These are phyloP conservation scores for Anoplolepis gracilipes DNA, from an alignment of 1,140 invertebrate genomes.

Conservation along the genomic window DNA sequence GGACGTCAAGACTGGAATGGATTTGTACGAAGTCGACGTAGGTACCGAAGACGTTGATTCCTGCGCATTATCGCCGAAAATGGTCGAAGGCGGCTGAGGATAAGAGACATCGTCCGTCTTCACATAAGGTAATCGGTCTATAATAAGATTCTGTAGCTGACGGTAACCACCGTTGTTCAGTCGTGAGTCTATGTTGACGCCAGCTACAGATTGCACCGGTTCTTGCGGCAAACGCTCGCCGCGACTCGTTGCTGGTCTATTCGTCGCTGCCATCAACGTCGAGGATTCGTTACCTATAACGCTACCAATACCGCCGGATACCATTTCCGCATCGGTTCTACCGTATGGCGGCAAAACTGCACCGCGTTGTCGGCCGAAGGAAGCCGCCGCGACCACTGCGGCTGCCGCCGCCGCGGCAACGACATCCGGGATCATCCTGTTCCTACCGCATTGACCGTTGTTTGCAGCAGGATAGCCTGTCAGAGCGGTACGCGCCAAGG, in stretches of 20 bases:
- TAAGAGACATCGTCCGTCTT: slow-evolving; percentile 36
- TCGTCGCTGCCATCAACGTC: not conserved
- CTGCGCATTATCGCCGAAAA: slow-evolving; percentile 1
- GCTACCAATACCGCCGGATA: not conserved
- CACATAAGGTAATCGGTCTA: slow-evolving; percentile 41
- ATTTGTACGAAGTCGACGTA: slow-evolving; percentile 17
- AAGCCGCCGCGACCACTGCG: slow-evolving; percentile 66
- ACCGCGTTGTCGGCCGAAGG: slow-evolving; percentile 57
- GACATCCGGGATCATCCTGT: slow-evolving; percentile 67
- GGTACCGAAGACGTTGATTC: not conserved
- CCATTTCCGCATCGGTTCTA: not conserved
- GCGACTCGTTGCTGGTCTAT: not conserved
- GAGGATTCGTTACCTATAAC: slow-evolving; percentile 18
- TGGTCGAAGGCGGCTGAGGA: slow-evolving; percentile 13
- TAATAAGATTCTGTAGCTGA: slow-evolving; percentile 55
- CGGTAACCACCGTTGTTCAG: slow-evolving; percentile 30
- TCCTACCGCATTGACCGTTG: slow-evolving; percentile 31
- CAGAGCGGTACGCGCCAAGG: slow-evolving; percentile 20
- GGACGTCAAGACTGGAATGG: not conserved
- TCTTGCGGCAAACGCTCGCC: slow-evolving; percentile 15
- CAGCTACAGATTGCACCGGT: not conserved
- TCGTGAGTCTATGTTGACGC: slow-evolving; percentile 39
- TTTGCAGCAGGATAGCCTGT: slow-evolving; percentile 17
- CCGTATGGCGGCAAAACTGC: slow-evolving; percentile 42
- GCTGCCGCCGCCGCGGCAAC: slow-evolving; percentile 69